A percentile compares a stretch with the other conserved stretches of the same genome.
Evolutionary conservation across 2,113 vertebrate genomes (phyloP).

Genomic region (Coreoperca whiteheadi): DNA sequence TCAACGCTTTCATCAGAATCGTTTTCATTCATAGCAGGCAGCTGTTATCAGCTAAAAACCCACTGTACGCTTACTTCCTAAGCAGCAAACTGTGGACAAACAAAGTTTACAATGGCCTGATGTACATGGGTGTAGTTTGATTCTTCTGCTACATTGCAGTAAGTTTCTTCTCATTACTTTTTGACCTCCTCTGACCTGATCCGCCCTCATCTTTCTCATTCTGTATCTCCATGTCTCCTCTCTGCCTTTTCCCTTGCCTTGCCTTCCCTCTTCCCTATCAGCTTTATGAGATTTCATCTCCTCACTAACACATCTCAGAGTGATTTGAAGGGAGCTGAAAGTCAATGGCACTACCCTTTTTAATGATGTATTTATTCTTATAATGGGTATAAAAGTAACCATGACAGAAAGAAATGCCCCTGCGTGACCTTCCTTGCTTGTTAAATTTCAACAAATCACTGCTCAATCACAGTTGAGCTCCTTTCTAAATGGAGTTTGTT

Average conservation of each 20-base stretch:
- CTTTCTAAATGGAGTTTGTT: conserved; percentile 1
- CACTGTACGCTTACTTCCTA: neutral
- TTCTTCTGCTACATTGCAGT: neutral
- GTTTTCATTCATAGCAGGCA: neutral
- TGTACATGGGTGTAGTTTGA: neutral
- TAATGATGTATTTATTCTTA: conserved; percentile 47
- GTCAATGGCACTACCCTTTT: conserved; percentile 4
- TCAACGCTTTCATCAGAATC: neutral
- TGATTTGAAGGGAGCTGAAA: conserved; percentile 39
- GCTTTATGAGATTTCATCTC: conserved; percentile 19
- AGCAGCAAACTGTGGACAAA: neutral
- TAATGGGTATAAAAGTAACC: conserved; percentile 18
- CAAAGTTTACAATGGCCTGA: neutral
- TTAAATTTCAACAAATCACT: conserved; percentile 60
- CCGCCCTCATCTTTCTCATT: neutral
- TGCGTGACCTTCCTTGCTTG: conserved; percentile 18
- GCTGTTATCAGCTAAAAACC: neutral
- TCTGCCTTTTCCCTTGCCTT: neutral
- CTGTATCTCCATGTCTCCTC: conserved; percentile 5
- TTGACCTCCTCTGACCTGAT: conserved; percentile 22
- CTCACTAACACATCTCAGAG: conserved; percentile 17
- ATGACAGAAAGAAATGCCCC: conserved; percentile 32
- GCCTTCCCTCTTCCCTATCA: neutral
- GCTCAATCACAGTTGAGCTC: conserved; percentile 33
- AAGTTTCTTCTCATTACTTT: neutral